phyloP scores from a whole-genome alignment of 2,113 vertebrate genomes.

The Pterophyllum scalare region DNA sequence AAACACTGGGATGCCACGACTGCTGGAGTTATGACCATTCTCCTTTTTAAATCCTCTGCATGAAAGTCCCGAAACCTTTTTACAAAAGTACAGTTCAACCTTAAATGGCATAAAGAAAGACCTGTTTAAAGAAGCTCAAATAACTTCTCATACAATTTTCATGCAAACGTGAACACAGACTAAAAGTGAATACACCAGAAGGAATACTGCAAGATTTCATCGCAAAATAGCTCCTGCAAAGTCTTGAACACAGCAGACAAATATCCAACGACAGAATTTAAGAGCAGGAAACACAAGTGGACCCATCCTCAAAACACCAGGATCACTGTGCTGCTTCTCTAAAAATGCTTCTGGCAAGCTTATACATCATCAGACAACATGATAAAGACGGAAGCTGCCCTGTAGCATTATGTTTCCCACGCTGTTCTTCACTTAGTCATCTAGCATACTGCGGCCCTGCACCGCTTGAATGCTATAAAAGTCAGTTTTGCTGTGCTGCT shows the following conservation, averaged over 20 bases:
- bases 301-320: slow-evolving; percentile 9
- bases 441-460: slow-evolving; percentile 4
- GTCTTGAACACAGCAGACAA: not conserved
- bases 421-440: slow-evolving; percentile 36
- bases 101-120: not conserved
- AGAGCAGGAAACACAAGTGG: slow-evolving; percentile 6
- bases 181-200: not conserved
- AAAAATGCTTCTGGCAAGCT: slow-evolving; percentile 11
- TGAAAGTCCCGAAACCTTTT: not conserved
- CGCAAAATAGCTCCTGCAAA: slow-evolving; percentile 13
- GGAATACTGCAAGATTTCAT: not conserved
- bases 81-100: not conserved
- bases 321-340: slow-evolving; percentile 4
- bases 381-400: slow-evolving; percentile 37
- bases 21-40: not conserved
- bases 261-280: not conserved
- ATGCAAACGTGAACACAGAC: not conserved
- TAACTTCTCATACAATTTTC: not conserved
- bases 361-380: slow-evolving; percentile 33
- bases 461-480: slow-evolving; percentile 17
- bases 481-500: not conserved
- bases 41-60: not conserved
- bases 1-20: not conserved
- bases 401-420: slow-evolving; percentile 22
- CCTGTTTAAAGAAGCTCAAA: not conserved